Evolutionary conservation across 1,140 invertebrate genomes (phyloP), one percentile per base, ranked within the genome.

Genomic region (Drosophila willistoni): DNA sequence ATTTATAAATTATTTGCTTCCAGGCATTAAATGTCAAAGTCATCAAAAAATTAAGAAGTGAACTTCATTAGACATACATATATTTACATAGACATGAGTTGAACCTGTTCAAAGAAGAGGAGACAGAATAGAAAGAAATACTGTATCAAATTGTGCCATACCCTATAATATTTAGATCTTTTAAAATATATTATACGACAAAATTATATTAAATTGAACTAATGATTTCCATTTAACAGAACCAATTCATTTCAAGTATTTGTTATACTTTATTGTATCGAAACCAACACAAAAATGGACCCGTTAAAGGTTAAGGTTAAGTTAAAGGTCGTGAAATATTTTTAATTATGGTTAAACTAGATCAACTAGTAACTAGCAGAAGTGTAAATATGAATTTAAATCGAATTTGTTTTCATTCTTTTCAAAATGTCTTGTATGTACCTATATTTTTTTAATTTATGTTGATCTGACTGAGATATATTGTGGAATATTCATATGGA

Each of bases 1-100:
- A 62, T 44, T 62, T 62, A 22, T 62, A 39, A 22, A 42, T 22
- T 13, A 62, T 34, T 4, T 19, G 33, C 56, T 19, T 59, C 33
- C 36, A 14, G 56, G 33, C 56, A 59, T 59, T 14, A 36, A 36
- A 19, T 59, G 56, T 59, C 56, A 59, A 47, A 44, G 42, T 42
- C 62, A 33, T 51, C 44, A 51, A 19, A 22, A 51, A 51, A 51
- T 12, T 9, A 51, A 10, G 19, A 19, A 51, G 17, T 51, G 44
- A 51, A 51, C 44, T 51, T 51, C 7, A 22, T 51, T 51, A 51
- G 19, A 51, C 9, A 51, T 22, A 51, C 9, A 51, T 22, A 22
- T 51, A 51, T 51, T 51, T 51, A 51, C 17, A 51, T 51, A 51
- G 44, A 19, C 44, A 12, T 12, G 17, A 13, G 2, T 47, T n/a